These are phyloP conservation scores for Drosophila mayaguana DNA, from an alignment of 2,888 invertebrate genomes.

Conservation along the genomic window DNA sequence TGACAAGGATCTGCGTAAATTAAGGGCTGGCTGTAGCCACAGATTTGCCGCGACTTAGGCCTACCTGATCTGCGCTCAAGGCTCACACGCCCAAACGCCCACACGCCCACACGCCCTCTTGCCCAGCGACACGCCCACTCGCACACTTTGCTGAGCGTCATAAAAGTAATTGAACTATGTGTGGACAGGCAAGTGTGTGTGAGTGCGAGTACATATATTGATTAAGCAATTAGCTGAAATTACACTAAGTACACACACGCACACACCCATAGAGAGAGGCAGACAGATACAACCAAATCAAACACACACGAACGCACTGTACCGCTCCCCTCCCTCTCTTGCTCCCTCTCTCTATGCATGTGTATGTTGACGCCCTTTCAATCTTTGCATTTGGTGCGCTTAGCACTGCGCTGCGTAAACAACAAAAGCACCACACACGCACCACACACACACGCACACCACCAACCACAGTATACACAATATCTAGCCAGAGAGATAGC, in stretches of 20 bases:
- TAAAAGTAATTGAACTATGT: slow-evolving; percentile 51
- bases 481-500: slow-evolving; percentile 29
- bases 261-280: neutral
- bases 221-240: slow-evolving; percentile 73
- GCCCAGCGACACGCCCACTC: neutral
- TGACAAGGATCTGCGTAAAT: slow-evolving; percentile 54
- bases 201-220: slow-evolving; percentile 53
- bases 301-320: slow-evolving; percentile 21
- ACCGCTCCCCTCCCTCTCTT: too few species aligned
- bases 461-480: slow-evolving; percentile 18
- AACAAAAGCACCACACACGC: slow-evolving; percentile 49
- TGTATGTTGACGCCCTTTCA: slow-evolving; percentile 21
- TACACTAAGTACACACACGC: slow-evolving; percentile 54
- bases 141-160: neutral
- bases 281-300: slow-evolving; percentile 27
- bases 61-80: slow-evolving; percentile 19
- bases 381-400: slow-evolving; percentile 43
- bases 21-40: slow-evolving; percentile 10
- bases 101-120: neutral
- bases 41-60: slow-evolving; percentile 2
- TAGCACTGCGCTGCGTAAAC: slow-evolving; percentile 48
- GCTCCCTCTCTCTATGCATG: neutral
- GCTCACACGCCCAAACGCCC: neutral
- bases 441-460: slow-evolving; percentile 21
- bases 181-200: neutral